These are phyloP conservation scores for Heliornis fulica DNA, from an alignment of 2,113 vertebrate species.

Conservation along the genomic window DNA sequence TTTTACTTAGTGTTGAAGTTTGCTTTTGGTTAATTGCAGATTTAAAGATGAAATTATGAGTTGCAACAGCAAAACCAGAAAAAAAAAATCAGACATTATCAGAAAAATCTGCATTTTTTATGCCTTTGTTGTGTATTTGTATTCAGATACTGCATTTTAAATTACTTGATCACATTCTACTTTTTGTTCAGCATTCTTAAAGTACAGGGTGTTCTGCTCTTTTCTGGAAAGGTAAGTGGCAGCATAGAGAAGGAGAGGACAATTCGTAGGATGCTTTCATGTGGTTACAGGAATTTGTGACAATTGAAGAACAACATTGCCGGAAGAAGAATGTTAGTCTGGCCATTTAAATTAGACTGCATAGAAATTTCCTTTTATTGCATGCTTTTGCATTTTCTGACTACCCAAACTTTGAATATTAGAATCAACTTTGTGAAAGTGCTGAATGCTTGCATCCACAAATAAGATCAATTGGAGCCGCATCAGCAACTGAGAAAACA, in stretches of 20 bases:
- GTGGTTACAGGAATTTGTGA: not conserved
- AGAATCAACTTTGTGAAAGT: not conserved
- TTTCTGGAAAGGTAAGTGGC: not conserved
- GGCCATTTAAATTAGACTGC: not conserved
- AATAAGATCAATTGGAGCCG: not conserved
- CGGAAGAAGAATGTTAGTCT: not conserved
- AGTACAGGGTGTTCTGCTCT: not conserved
- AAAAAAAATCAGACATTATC: not conserved
- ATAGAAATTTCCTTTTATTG: slow-evolving; percentile 10
- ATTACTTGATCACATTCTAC: not conserved
- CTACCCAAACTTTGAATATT: not conserved
- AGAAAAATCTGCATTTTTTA: not conserved
- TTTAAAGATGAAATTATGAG: not conserved
- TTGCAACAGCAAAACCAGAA: not conserved
- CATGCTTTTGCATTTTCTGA: not conserved
- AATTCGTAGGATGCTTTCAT: not conserved
- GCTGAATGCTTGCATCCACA: not conserved
- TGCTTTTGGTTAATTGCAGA: not conserved
- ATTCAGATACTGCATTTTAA: not conserved
- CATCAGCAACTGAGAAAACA: not conserved
- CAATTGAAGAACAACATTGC: not conserved
- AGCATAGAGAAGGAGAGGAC: not conserved
- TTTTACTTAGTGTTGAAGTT: not conserved
- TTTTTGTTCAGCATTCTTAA: not conserved
- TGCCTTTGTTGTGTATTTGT: not conserved